Conservation (phyloP, 2,113 vertebrate species). For the Trichomycterus rosablanca region DNA sequence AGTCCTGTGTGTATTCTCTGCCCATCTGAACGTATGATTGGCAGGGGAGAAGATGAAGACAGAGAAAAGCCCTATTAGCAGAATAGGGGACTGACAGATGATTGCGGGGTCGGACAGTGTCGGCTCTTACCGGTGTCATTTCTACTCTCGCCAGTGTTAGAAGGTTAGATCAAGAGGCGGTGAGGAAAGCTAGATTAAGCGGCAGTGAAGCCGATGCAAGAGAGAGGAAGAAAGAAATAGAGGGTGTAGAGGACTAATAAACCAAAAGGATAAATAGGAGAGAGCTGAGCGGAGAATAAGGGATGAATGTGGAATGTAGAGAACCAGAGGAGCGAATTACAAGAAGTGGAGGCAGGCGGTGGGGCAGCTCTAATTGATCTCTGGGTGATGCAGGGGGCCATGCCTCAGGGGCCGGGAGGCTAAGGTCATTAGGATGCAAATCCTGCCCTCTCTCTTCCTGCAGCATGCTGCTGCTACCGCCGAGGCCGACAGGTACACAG, state of each 20-base stretch:
- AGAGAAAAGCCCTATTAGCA: too few species aligned
- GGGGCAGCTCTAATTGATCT: slow-evolving; percentile 70
- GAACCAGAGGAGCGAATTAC: slow-evolving; percentile 35
- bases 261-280: background rate
- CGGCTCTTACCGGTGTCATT: background rate
- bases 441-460: slow-evolving; percentile 53
- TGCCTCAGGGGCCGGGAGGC: slow-evolving; percentile 65
- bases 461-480: slow-evolving; percentile 33
- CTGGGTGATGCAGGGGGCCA: slow-evolving; percentile 66
- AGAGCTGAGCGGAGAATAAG: background rate
- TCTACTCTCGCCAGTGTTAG: background rate
- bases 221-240: background rate
- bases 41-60: too few species aligned
- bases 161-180: background rate
- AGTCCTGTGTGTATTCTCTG: background rate
- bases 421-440: slow-evolving; percentile 74
- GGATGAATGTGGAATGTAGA: slow-evolving; percentile 31
- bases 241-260: background rate
- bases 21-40: too few species aligned
- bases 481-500: slow-evolving; percentile 26
- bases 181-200: background rate
- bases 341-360: slow-evolving; percentile 27
- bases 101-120: background rate
- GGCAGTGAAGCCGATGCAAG: background rate
- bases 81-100: too few species aligned